Base-by-base conservation (phyloP, 2,888 invertebrate genomes). In the Drosophila kanekoi region DNA sequence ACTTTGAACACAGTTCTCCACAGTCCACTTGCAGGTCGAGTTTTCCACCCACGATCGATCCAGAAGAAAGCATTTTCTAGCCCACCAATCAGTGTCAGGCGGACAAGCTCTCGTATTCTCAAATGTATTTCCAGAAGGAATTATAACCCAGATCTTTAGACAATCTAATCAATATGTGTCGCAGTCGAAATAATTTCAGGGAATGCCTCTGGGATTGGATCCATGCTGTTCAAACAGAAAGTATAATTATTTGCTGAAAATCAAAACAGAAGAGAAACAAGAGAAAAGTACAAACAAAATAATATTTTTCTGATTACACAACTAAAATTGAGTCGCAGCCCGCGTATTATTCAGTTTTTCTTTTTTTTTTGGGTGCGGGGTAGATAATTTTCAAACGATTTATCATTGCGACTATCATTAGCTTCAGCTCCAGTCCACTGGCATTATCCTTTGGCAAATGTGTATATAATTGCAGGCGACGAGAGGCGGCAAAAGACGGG, bases 391-490 rank as follows among this genome's bases (percentile, higher is more conserved):
- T 69, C 57, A 71, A 71, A 72, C 80, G 75, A 85, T 83, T 81
- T 81, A 81, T 81, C 77, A 77, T 62, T 47, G 37, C 5, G 33
- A 32, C 75, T 82, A 78, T 79, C 73, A 81, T 86, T 87, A 87
- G 68, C 66, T 33, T 37, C 43, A 37, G 32, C 59, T 35, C 38
- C 63, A 52, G 48, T 53, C 48, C 65, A 41, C 54, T 48, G 65
- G 54, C 66, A 77, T 79, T 85, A 83, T 83, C 78, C 85, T 77
- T 80, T 85, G 79, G 87, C 79, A 86, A 88, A 88, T 88, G 88
- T 86, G 84, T 86, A 88, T 87, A 88, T 88, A 88, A 88, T 88
- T 88, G 88, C 86, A 68, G 81, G 56, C 71, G 68, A 9, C 44
- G 18, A 43, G 38, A 33, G 38, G 18, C 2, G 13, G n/a, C n/a